These are phyloP conservation scores for Manis crassicaudata DNA, from an alignment of 2,797 vertebrate species.

Conservation along the genomic window DNA sequence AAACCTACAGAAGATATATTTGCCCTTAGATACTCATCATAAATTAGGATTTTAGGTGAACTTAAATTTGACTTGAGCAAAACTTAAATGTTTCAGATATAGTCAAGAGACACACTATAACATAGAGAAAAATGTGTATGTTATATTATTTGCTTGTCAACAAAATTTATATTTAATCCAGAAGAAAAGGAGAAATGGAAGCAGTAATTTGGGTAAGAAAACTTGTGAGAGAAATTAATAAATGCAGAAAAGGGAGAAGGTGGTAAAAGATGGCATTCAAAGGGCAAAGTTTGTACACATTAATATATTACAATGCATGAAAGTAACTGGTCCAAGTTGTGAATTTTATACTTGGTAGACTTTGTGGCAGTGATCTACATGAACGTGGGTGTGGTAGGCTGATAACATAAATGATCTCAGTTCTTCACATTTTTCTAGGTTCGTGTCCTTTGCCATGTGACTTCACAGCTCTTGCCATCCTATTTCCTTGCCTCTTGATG, in stretches of 20 bases:
- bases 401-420: not conserved
- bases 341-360: not conserved
- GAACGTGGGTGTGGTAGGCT: too few species aligned
- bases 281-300: not conserved
- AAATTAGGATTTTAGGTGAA: conserved; percentile 28
- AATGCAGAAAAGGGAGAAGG: not conserved
- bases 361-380: too few species aligned
- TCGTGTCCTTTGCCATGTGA: not conserved
- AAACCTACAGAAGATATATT: not conserved
- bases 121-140: not conserved
- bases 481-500: not conserved
- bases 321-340: not conserved
- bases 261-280: not conserved
- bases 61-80: conserved; percentile 28
- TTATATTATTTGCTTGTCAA: not conserved
- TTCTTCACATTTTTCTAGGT: not conserved
- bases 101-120: not conserved
- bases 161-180: conserved; percentile 12
- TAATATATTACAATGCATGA: not conserved
- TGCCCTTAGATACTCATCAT: not conserved
- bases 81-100: conserved; percentile 5
- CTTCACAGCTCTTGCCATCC: not conserved
- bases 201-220: not conserved
- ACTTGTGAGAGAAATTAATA: not conserved
- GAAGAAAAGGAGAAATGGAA: not conserved